These are phyloP conservation scores for Girardinichthys multiradiatus DNA, from an alignment of 2,113 vertebrate species.

Conservation along the genomic window DNA sequence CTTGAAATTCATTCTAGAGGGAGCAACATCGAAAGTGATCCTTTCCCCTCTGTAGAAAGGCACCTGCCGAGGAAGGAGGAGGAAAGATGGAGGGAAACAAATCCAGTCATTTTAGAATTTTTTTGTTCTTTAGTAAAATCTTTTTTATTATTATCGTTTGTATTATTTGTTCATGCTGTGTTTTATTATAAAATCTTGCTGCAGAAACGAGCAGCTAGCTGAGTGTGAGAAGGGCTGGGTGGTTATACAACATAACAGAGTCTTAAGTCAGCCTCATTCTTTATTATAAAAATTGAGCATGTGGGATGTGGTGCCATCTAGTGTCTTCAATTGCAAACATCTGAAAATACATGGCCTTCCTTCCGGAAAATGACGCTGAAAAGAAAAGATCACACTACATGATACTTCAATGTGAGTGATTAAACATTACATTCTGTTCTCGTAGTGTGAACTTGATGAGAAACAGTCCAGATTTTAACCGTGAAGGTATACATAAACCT, in stretches of 20 bases:
- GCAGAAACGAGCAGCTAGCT: neutral
- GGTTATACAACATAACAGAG: neutral
- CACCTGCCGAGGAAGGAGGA: conserved; percentile 78
- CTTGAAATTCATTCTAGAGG: conserved; percentile 89
- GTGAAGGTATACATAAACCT: too few species aligned
- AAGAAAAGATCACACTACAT: too few species aligned
- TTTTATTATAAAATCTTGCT: too few species aligned
- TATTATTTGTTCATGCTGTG: too few species aligned
- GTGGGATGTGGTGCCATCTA: neutral
- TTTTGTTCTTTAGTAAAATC: too few species aligned
- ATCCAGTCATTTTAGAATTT: too few species aligned
- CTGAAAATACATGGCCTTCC: neutral
- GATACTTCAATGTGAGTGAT: too few species aligned
- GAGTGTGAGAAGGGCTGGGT: neutral
- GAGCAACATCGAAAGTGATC: conserved; percentile 98
- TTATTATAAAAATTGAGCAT: neutral
- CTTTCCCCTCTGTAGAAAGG: conserved; percentile 96
- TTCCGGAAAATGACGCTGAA: too few species aligned
- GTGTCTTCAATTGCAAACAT: neutral
- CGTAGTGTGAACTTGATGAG: neutral
- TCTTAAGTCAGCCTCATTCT: too few species aligned
- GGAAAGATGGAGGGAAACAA: neutral
- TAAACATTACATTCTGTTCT: too few species aligned
- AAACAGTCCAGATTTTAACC: too few species aligned
- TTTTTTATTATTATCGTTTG: too few species aligned